phyloP scores from a whole-genome alignment of 2,113 vertebrate species.

The Thalassoma bifasciatum region DNA sequence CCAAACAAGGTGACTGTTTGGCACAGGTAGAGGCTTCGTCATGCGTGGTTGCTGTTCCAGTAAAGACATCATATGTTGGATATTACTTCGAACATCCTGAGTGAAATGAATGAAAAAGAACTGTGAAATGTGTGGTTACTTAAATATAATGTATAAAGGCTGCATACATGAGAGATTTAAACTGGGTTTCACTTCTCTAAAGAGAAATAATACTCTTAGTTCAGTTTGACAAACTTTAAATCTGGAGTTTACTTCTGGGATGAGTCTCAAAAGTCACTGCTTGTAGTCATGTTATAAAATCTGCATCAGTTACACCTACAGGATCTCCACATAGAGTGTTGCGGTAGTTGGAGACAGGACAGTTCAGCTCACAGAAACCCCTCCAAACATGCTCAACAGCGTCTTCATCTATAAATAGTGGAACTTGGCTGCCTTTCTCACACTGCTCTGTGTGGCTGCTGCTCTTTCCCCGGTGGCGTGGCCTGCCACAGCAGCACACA shows the following conservation, averaged over 20 bases:
- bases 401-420: constrained; percentile 64
- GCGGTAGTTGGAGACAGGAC: constrained; percentile 33
- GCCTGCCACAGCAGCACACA: constrained; percentile 44
- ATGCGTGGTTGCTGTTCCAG: background rate
- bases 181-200: too few relatives aligned
- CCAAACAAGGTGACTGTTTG: constrained; percentile 57
- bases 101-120: background rate
- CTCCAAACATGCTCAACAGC: constrained; percentile 64
- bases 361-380: constrained; percentile 32
- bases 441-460: constrained; percentile 30
- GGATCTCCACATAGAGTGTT: background rate
- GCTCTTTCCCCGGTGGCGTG: constrained; percentile 48
- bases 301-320: constrained; percentile 16
- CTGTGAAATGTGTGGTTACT: background rate
- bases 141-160: background rate
- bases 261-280: background rate
- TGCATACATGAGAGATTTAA: background rate
- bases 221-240: background rate
- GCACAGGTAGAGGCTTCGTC: constrained; percentile 55
- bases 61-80: background rate
- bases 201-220: background rate
- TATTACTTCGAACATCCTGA: background rate
- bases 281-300: background rate
- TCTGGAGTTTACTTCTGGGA: background rate
- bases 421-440: constrained; percentile 49